phyloP scores from a whole-genome alignment of 1,140 invertebrate species.

The Brachionus calyciflorus region DNA sequence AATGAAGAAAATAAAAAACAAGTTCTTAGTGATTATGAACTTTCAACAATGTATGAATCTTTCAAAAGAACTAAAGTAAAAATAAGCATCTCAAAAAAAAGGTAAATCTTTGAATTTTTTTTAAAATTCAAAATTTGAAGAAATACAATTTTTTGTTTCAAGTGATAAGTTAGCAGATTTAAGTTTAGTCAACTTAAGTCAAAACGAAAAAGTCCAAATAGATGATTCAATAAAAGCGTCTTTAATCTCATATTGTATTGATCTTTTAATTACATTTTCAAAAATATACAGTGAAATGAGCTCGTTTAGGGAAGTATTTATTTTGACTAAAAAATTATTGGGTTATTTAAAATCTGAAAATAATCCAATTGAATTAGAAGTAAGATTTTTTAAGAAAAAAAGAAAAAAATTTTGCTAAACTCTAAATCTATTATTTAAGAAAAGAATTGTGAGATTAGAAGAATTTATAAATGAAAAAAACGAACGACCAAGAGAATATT shows the following conservation, averaged over 20 bases:
- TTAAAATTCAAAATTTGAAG: conserved; percentile 61
- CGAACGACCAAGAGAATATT: background rate
- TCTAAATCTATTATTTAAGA: background rate
- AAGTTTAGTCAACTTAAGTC: conserved; percentile 13
- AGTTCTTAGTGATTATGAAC: background rate
- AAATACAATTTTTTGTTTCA: conserved; percentile 63
- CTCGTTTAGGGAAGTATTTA: conserved; percentile 56
- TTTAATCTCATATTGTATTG: conserved; percentile 44
- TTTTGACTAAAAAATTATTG: conserved; percentile 50
- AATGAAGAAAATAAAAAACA: conserved; percentile 49
- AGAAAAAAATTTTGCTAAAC: too few relatives aligned
- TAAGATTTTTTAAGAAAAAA: conserved; percentile 58
- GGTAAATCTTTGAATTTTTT: too few relatives aligned
- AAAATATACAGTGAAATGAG: conserved; percentile 54
- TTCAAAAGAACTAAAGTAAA: conserved; percentile 31
- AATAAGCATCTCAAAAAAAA: conserved; percentile 38
- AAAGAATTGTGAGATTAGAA: background rate
- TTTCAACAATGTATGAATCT: conserved; percentile 35
- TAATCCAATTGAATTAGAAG: conserved; percentile 66
- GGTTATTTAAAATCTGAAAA: conserved; percentile 56
- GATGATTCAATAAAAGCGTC: conserved; percentile 42
- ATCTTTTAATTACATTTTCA: conserved; percentile 51
- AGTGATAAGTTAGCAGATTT: conserved; percentile 62
- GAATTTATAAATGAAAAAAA: conserved; percentile 7
- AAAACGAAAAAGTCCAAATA: conserved; percentile 14